Base-by-base conservation (phyloP, 2,888 invertebrate genomes). In the Nemotelus pantherinus region DNA sequence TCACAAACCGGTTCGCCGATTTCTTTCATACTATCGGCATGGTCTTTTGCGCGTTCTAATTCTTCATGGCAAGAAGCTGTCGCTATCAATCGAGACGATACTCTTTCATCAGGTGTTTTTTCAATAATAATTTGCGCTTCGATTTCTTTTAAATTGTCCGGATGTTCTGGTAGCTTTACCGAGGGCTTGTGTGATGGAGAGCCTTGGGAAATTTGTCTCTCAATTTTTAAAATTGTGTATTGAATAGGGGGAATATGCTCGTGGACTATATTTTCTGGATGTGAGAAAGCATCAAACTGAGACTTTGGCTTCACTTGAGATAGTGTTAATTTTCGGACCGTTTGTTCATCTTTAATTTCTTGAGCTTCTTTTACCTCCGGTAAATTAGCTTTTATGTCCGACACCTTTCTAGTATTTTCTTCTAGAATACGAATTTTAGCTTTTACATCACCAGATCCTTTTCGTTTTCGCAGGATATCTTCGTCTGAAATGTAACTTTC, bases 371-470 rank as follows among this genome's bases (percentile, higher is more conserved):
- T 83, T 44, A 82, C 82, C 25, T 84, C 83, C 58, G 81, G 82
- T 41, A 79, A 80, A 48, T 80, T 81, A n/a, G 77, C 63, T 50
- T 82, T 81, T 74, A 87, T 85, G 50, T 86, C 85, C 9, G 86
- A 83, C 2, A 87, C 41, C 63, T 48, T 85, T 41, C 83, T 82
- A 43, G 84, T 82, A 79, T 89, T 88, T 80, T 89, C 89, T 84
- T 91, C 90, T 70, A 90, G 83, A 77, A 88, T 84, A 83, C 88
- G 88, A 60, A 91, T 87, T 83, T 89, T 89, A 25, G 89, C 88
- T 84, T 88, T 89, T 3, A 91, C 91, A 81, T 89, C 89, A 48
- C 89, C 89, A 6, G 89, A 88, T 53, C 87, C 87, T 53, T 87
- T 82, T 53, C 87, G 81, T 67, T 80, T 81, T 76, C 82, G 84